phyloP scores from a whole-genome alignment of 2,888 invertebrate genomes.

The Suillia variegata region DNA sequence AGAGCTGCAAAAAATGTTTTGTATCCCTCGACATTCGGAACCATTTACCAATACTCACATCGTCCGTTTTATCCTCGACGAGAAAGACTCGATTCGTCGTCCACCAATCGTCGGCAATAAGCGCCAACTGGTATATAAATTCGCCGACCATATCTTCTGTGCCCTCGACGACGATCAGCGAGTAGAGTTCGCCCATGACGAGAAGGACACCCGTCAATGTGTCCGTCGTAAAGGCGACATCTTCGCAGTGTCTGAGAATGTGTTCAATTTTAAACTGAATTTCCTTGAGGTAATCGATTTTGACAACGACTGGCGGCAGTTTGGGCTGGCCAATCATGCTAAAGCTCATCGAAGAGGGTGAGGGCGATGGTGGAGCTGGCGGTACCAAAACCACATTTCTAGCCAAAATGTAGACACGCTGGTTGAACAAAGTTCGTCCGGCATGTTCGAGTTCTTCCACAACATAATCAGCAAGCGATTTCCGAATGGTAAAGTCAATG shows the following conservation, averaged over 20 bases:
- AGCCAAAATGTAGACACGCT: constrained; percentile 47
- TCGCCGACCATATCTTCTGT: constrained; percentile 47
- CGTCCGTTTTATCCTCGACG: constrained; percentile 45
- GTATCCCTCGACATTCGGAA: neutral
- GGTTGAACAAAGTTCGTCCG: constrained; percentile 45
- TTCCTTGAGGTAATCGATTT: constrained; percentile 27
- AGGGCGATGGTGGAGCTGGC: no score
- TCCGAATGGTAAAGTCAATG: constrained; percentile 39
- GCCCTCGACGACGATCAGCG: constrained; percentile 46
- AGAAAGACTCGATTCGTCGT: constrained; percentile 40
- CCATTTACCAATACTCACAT: constrained; percentile 31
- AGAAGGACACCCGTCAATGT: constrained; percentile 42
- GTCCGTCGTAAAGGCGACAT: constrained; percentile 34
- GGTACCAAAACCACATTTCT: constrained; percentile 32
- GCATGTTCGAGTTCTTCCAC: constrained; percentile 37
- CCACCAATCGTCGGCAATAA: constrained; percentile 34
- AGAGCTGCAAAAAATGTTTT: constrained; percentile 22
- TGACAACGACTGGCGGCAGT: constrained; percentile 6
- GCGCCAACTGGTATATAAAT: constrained; percentile 34
- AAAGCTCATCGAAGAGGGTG: neutral
- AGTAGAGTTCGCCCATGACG: constrained; percentile 43
- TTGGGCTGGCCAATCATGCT: neutral
- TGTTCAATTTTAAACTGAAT: constrained; percentile 30
- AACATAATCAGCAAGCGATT: constrained; percentile 44
- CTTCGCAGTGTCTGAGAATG: constrained; percentile 25